Conservation (phyloP, 2,797 vertebrate species). For the Buceros bicornis region DNA sequence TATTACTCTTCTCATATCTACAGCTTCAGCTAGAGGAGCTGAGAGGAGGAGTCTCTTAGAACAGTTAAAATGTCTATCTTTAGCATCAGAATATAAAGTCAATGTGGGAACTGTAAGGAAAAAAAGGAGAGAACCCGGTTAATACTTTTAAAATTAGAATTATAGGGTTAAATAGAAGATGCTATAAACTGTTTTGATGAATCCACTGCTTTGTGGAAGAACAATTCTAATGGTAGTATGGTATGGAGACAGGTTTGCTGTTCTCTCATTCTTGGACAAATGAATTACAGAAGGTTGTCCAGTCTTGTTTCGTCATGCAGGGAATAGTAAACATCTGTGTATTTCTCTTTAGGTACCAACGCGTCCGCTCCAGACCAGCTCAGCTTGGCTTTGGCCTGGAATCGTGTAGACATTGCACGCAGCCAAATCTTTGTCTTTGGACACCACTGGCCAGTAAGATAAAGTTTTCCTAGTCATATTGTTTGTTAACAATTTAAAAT, state of each 20-base stretch:
- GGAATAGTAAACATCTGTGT: not conserved
- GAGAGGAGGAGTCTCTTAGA: not conserved
- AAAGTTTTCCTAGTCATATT: not conserved
- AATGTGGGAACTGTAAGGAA: not conserved
- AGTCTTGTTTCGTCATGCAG: not conserved
- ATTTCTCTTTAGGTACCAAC: constrained; percentile 88
- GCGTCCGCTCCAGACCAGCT: constrained; percentile 96
- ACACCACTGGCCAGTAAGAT: constrained; percentile 94
- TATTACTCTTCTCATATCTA: not conserved
- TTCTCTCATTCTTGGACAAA: not conserved
- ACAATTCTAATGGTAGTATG: not conserved
- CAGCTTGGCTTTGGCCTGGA: constrained; percentile 98
- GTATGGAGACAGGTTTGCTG: not conserved
- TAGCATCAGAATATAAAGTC: not conserved
- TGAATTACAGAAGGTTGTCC: not conserved
- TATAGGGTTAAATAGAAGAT: not conserved
- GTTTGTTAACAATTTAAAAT: not conserved
- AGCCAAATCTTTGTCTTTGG: constrained; percentile 99
- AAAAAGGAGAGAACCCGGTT: not conserved
- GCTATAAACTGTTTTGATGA: not conserved
- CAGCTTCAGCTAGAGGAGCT: not conserved
- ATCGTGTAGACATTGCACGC: constrained; percentile 96
- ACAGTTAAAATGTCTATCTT: not conserved
- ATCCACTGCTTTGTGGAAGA: not conserved
- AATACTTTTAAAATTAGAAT: not conserved